Evolutionary conservation across 1,140 invertebrate species (phyloP).

Genomic region (Achatina immaculata): DNA sequence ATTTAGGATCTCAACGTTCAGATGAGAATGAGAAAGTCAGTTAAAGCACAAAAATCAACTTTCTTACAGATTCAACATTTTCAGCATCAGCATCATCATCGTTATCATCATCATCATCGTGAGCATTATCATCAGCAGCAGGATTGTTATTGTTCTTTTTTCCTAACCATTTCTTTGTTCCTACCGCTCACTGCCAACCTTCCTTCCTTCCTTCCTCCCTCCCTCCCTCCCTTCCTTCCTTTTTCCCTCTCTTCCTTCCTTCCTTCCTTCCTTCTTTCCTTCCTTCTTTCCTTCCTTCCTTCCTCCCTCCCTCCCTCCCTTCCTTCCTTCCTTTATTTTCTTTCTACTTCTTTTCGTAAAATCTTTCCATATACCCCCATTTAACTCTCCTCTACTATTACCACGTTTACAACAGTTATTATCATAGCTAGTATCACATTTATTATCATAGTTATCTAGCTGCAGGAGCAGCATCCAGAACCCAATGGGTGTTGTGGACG

Average conservation of each 20-base stretch:
- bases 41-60: background rate
- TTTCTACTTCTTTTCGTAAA: background rate
- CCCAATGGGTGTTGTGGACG: no score
- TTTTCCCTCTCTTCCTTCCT: conserved; percentile 19
- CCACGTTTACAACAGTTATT: background rate
- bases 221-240: conserved; percentile 8
- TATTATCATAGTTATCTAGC: background rate
- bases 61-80: no score
- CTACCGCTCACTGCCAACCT: background rate
- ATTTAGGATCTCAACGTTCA: no score
- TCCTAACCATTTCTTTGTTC: background rate
- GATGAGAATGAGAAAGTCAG: background rate
- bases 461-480: no score
- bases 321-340: background rate
- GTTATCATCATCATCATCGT: background rate
- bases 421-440: background rate
- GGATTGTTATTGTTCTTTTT: background rate
- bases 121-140: background rate
- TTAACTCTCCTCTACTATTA: background rate
- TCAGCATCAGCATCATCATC: background rate
- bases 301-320: background rate
- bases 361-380: background rate
- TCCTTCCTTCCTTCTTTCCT: background rate
- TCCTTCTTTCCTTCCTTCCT: background rate
- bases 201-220: conserved; percentile 27